phyloP scores from a whole-genome alignment of 2,888 invertebrate species.

The Oxyscelio sp. region DNA sequence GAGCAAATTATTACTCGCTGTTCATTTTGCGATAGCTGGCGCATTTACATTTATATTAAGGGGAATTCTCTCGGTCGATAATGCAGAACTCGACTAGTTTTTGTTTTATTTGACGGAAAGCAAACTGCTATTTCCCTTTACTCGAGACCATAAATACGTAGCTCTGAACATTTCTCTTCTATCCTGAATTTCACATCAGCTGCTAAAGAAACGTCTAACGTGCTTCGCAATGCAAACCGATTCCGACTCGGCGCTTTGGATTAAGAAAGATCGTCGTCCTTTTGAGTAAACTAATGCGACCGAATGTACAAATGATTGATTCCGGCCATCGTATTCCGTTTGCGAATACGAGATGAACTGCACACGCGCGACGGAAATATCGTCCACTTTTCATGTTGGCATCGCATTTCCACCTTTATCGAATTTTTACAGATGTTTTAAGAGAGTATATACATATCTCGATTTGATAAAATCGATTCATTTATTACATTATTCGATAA shows the following conservation, averaged over 20 bases:
- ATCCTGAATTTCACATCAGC: conserved; percentile 34
- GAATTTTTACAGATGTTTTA: conserved; percentile 48
- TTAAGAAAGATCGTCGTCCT: conserved; percentile 53
- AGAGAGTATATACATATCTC: too few relatives aligned
- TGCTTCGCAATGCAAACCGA: conserved; percentile 32
- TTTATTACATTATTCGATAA: too few relatives aligned
- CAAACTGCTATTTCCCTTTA: not conserved
- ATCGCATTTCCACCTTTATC: conserved; percentile 37
- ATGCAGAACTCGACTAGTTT: too few relatives aligned
- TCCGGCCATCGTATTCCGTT: conserved; percentile 52
- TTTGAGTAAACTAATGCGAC: conserved; percentile 34
- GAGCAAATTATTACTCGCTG: too few relatives aligned
- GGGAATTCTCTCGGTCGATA: too few relatives aligned
- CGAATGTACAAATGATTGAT: conserved; percentile 55
- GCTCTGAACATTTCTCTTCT: conserved; percentile 9
- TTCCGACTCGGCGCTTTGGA: conserved; percentile 7
- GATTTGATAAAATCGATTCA: too few relatives aligned
- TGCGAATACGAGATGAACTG: conserved; percentile 49
- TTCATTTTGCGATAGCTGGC: too few relatives aligned
- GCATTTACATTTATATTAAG: too few relatives aligned
- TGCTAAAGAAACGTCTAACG: conserved; percentile 25
- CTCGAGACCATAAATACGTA: conserved; percentile 6
- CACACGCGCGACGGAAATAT: conserved; percentile 31
- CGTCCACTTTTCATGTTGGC: conserved; percentile 47
- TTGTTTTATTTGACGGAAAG: not conserved